Evolutionary conservation across 2,113 vertebrate genomes (phyloP).

Genomic region (Antechinus stuartii): DNA sequence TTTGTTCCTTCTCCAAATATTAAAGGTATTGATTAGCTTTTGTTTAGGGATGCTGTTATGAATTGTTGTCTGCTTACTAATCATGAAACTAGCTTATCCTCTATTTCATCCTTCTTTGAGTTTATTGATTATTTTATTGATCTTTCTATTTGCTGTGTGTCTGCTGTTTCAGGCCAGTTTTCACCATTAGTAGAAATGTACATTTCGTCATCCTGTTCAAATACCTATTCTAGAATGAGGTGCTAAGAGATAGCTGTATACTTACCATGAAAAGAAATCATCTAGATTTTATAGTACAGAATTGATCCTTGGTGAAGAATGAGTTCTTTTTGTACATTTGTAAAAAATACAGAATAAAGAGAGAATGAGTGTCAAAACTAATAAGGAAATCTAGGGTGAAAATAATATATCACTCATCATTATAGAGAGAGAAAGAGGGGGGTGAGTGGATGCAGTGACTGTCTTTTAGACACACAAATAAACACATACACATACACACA

Average conservation of each 20-base stretch:
- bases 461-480: background rate
- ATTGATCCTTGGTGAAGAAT: background rate
- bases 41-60: constrained; percentile 50
- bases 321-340: background rate
- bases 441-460: background rate
- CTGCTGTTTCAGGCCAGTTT: constrained; percentile 70
- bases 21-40: constrained; percentile 47
- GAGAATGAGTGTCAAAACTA: background rate
- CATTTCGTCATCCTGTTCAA: constrained; percentile 46
- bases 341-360: background rate
- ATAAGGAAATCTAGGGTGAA: background rate
- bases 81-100: constrained; percentile 40
- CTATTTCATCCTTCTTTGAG: constrained; percentile 66
- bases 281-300: background rate
- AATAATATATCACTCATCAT: background rate
- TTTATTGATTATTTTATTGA: constrained; percentile 72
- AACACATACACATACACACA: no score
- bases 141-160: constrained; percentile 67
- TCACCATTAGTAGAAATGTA: constrained; percentile 59
- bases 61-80: constrained; percentile 69
- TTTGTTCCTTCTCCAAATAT: constrained; percentile 50
- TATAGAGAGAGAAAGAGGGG: no score
- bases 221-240: constrained; percentile 47
- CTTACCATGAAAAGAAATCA: constrained; percentile 26
- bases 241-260: constrained; percentile 49